A percentile compares a stretch with the other conserved stretches of the same genome.
These are phyloP conservation scores for Flabesymbios commensalis DNA, from an alignment of 2,888 invertebrate species.

Conservation along the genomic window DNA sequence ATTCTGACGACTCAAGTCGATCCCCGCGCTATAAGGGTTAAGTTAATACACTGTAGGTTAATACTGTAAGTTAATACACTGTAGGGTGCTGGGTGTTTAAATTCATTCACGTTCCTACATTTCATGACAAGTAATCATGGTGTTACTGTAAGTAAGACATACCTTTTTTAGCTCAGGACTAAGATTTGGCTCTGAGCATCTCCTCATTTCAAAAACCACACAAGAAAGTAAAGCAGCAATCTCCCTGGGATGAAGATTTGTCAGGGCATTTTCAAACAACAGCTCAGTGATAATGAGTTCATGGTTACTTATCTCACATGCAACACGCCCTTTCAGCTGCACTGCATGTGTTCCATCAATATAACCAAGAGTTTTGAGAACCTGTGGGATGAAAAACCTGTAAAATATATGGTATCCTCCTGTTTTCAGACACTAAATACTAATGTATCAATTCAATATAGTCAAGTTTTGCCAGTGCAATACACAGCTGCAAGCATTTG, in stretches of 20 bases:
- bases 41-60: too few relatives aligned
- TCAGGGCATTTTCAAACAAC: constrained; percentile 86
- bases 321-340: constrained; percentile 73
- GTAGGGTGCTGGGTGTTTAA: too few relatives aligned
- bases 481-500: too few relatives aligned
- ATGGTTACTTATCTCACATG: constrained; percentile 80
- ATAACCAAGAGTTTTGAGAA: constrained; percentile 75
- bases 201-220: constrained; percentile 84
- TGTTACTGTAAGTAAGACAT: not conserved
- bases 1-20: too few relatives aligned
- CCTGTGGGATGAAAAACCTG: constrained; percentile 41
- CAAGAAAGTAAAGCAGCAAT: constrained; percentile 92
- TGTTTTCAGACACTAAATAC: too few relatives aligned
- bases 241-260: constrained; percentile 83
- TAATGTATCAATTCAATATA: not conserved
- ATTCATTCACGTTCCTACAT: too few relatives aligned
- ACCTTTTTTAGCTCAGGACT: constrained; percentile 65
- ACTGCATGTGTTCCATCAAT: constrained; percentile 75
- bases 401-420: too few relatives aligned
- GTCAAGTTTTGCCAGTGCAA: too few relatives aligned
- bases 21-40: too few relatives aligned
- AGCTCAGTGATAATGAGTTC: constrained; percentile 91
- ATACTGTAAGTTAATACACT: too few relatives aligned
- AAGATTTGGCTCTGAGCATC: constrained; percentile 65
- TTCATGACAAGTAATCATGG: not conserved